Evolutionary conservation across 2,797 vertebrate species (phyloP).

Genomic region (Galaxias olidus): DNA sequence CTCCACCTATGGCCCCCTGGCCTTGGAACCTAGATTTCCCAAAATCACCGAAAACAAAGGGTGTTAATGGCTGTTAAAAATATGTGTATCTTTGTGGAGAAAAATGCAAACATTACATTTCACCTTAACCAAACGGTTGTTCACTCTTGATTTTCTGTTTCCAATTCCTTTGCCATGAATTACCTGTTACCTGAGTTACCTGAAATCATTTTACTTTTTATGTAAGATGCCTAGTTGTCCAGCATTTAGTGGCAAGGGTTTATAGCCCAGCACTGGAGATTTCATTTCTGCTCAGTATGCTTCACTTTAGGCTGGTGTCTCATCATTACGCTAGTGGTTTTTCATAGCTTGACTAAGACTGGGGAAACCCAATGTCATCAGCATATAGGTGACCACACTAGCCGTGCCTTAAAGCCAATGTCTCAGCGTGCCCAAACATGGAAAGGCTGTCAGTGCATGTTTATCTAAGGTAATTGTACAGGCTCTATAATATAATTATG

Average conservation of each 20-base stretch:
- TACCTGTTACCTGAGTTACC: slow-evolving; percentile 32
- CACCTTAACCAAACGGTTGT: slow-evolving; percentile 20
- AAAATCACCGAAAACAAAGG: slow-evolving; percentile 8
- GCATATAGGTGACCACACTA: background rate
- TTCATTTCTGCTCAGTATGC: no score
- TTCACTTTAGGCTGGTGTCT: no score
- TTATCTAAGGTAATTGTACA: no score
- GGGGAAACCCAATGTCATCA: background rate
- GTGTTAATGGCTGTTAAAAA: slow-evolving; percentile 37
- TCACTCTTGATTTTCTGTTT: slow-evolving; percentile 55
- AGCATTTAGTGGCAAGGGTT: background rate
- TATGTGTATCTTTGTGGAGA: slow-evolving; percentile 20
- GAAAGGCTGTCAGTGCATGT: no score
- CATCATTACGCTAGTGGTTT: no score
- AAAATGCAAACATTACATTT: slow-evolving; percentile 23
- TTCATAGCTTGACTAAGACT: background rate
- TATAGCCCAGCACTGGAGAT: background rate
- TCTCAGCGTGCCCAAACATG: background rate
- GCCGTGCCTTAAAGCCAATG: background rate
- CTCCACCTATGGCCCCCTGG: background rate
- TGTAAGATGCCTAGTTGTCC: background rate
- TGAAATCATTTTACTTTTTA: background rate
- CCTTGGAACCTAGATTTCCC: slow-evolving; percentile 1
- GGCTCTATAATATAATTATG: no score
- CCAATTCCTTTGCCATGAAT: slow-evolving; percentile 54